Conservation (phyloP, 1,140 invertebrate species). For the Nephila pilipes region DNA sequence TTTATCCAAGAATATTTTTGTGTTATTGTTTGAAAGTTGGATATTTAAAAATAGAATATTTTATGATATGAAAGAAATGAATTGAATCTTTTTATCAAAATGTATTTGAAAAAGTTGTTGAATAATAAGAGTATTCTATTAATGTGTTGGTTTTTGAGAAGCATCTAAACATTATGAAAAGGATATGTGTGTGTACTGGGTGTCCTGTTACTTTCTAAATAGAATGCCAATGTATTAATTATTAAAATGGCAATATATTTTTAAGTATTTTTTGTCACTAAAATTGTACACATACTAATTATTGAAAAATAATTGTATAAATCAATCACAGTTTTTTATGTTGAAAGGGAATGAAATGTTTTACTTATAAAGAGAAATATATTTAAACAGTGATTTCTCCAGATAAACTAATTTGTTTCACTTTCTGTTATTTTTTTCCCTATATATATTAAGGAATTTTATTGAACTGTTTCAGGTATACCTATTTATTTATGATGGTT, state of each 20-base stretch:
- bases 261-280: neutral
- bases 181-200: neutral
- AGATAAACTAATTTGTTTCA: no score
- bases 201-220: neutral
- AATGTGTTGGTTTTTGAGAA: slow-evolving; percentile 26
- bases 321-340: no score
- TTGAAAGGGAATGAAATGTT: no score
- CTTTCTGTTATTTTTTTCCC: no score
- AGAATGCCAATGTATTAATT: neutral
- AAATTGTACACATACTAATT: no score
- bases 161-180: neutral
- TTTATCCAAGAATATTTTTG: neutral
- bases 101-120: neutral
- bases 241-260: neutral
- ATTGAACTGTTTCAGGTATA: no score
- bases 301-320: no score
- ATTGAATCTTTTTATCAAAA: neutral
- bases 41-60: neutral
- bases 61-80: slow-evolving; percentile 9
- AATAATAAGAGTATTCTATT: slow-evolving; percentile 19
- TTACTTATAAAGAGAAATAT: no score
- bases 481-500: no score
- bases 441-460: no score
- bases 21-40: neutral
- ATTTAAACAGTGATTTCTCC: no score